A percentile compares a stretch with the other conserved stretches of the same genome.
Conservation (phyloP, 2,888 invertebrate species). For the Busseola fusca region DNA sequence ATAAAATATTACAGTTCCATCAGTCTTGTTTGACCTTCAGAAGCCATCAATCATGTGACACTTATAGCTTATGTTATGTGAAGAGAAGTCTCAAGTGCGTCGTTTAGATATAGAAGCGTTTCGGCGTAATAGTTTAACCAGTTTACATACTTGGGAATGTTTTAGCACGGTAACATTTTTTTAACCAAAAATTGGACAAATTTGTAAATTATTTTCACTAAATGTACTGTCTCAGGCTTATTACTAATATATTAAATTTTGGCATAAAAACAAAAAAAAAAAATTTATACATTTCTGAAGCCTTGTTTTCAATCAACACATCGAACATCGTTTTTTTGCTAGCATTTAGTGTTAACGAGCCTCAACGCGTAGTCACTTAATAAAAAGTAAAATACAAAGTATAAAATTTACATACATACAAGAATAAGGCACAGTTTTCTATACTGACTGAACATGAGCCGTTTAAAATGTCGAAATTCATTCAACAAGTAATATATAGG, state of each 20-base stretch:
- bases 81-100: constrained; percentile 33
- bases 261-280: background rate
- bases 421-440: constrained; percentile 56
- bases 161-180: background rate
- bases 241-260: background rate
- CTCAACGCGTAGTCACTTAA: constrained; percentile 30
- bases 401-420: constrained; percentile 60
- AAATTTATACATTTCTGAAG: background rate
- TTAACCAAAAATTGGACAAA: too few species aligned
- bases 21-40: constrained; percentile 49
- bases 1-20: constrained; percentile 52
- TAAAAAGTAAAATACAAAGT: constrained; percentile 52
- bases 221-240: background rate
- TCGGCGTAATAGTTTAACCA: constrained; percentile 16
- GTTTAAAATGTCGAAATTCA: constrained; percentile 74
- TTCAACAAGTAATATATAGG: constrained; percentile 70
- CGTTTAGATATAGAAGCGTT: background rate
- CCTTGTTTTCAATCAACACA: constrained; percentile 21
- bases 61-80: constrained; percentile 33
- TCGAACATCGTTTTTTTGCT: background rate
- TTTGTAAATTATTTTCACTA: background rate
- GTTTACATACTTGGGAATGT: constrained; percentile 12
- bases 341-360: constrained; percentile 6
- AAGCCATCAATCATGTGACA: constrained; percentile 45
- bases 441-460: constrained; percentile 84